phyloP scores from a whole-genome alignment of 2,888 invertebrate species.

The Scotopteryx bipunctaria region DNA sequence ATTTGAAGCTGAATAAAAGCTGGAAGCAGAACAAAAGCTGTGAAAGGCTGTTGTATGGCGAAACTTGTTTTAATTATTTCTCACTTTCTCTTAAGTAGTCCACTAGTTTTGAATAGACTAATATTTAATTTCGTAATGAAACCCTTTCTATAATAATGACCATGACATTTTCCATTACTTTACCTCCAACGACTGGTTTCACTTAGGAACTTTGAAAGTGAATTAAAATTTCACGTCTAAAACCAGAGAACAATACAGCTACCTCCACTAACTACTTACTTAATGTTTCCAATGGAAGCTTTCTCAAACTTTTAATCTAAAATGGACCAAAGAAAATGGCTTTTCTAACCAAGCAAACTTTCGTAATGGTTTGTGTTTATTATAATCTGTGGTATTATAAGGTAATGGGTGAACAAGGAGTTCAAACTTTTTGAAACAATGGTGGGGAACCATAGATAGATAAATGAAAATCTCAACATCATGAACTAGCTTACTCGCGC shows the following conservation, averaged over 20 bases:
- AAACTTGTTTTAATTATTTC: too few species aligned
- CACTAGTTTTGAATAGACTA: not conserved
- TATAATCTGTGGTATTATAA: not conserved
- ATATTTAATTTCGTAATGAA: not conserved
- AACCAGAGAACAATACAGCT: conserved; percentile 23
- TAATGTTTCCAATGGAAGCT: conserved; percentile 20
- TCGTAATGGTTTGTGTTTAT: conserved; percentile 3
- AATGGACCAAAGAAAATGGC: conserved; percentile 16
- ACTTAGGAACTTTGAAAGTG: conserved; percentile 19
- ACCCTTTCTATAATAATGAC: conserved; percentile 4
- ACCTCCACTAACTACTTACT: conserved; percentile 15
- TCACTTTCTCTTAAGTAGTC: too few species aligned
- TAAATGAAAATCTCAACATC: too few species aligned
- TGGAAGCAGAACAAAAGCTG: too few species aligned
- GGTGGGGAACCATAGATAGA: not conserved
- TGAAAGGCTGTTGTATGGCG: too few species aligned
- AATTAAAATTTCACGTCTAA: conserved; percentile 29
- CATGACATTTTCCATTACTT: conserved; percentile 6
- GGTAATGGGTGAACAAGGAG: too few species aligned
- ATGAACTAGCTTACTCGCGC: too few species aligned
- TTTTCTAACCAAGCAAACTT: conserved; percentile 1
- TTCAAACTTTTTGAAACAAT: too few species aligned
- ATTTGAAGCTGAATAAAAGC: too few species aligned
- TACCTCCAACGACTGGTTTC: conserved; percentile 15
- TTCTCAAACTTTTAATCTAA: conserved; percentile 26